These are phyloP conservation scores for Alviniconcha marisindica DNA, from an alignment of 1,140 invertebrate genomes.

Conservation along the genomic window DNA sequence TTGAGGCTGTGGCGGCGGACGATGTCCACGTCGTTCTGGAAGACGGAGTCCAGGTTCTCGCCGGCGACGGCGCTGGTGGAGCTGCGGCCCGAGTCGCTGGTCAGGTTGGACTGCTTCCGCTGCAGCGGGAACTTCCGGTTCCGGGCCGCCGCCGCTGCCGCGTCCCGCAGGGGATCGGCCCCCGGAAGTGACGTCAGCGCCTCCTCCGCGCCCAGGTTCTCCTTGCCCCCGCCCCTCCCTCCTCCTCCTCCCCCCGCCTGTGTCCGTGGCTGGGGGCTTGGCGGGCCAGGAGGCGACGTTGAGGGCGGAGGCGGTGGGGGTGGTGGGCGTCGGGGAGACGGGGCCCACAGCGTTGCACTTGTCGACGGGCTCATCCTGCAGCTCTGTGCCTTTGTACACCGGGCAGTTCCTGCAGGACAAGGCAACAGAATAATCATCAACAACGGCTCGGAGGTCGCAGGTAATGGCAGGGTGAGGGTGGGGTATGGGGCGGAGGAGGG, in stretches of 20 bases:
- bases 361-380: constrained; percentile 9
- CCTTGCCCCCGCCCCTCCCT: constrained; percentile 21
- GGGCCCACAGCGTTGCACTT: constrained; percentile 32
- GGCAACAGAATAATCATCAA: no score
- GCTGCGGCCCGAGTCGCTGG: constrained; percentile 67
- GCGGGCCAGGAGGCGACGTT: not conserved
- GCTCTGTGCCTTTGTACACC: constrained; percentile 33
- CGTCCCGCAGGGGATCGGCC: no score
- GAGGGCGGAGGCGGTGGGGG: constrained; percentile 1
- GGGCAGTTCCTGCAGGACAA: constrained; percentile 29
- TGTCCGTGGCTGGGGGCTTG: not conserved
- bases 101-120: constrained; percentile 68
- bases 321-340: not conserved
- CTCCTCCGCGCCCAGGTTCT: not conserved
- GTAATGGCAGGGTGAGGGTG: not conserved
- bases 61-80: constrained; percentile 58
- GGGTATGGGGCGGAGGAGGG: no score
- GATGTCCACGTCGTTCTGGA: constrained; percentile 35
- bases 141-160: not conserved
- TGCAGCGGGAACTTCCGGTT: constrained; percentile 56
- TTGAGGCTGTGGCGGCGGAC: constrained; percentile 57
- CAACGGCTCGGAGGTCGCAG: no score
- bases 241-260: constrained; percentile 16
- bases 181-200: constrained; percentile 10
- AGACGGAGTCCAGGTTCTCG: constrained; percentile 41